Evolutionary conservation across 2,888 invertebrate species (phyloP).

Genomic region (Ormyrus rosae): DNA sequence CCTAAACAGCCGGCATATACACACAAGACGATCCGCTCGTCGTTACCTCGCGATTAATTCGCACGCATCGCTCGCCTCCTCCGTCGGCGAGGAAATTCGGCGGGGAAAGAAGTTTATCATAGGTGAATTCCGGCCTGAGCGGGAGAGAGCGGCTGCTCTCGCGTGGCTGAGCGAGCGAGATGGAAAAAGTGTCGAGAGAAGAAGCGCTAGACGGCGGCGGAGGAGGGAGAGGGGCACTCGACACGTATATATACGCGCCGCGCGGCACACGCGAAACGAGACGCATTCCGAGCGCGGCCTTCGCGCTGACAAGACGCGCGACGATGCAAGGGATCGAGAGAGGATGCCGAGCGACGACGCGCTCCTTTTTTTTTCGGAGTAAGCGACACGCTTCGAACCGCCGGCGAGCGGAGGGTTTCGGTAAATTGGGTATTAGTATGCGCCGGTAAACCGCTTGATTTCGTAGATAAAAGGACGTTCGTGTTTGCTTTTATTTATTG

Average conservation of each 20-base stretch:
- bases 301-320: slow-evolving; percentile 57
- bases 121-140: slow-evolving; percentile 63
- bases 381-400: neutral
- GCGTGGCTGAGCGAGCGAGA: slow-evolving; percentile 59
- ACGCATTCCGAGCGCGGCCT: slow-evolving; percentile 64
- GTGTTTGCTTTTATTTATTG: no score
- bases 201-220: neutral
- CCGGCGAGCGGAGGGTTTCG: neutral
- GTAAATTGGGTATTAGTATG: no score
- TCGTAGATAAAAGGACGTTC: no score
- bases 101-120: slow-evolving; percentile 61
- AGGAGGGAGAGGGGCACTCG: no score
- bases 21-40: no score
- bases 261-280: slow-evolving; percentile 61
- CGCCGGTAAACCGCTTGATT: no score
- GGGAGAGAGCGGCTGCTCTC: neutral
- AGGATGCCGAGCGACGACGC: no score
- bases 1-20: no score
- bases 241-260: neutral
- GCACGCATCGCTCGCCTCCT: no score
- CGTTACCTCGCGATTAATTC: no score
- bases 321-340: no score
- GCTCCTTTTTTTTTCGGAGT: no score
- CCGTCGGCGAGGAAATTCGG: neutral
- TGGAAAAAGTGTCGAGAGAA: slow-evolving; percentile 30